Percentiles rank a stretch among this genome's conserved stretches.
Evolutionary conservation across 1,140 invertebrate species (phyloP).

Genomic region (Belonocnema kinseyi): DNA sequence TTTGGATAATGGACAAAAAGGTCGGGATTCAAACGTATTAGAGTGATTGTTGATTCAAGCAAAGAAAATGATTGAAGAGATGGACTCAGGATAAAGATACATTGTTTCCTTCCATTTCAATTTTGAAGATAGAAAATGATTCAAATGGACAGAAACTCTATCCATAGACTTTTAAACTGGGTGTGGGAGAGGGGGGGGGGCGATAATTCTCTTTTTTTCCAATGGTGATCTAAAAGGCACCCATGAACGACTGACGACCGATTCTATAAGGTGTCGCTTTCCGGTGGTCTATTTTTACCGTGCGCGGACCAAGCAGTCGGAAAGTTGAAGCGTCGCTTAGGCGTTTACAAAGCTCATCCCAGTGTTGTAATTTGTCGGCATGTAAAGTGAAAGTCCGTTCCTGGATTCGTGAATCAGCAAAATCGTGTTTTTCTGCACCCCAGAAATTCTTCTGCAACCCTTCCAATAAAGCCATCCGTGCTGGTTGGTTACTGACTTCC

Average conservation of each 20-base stretch:
- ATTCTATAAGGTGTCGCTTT: slow-evolving; percentile 66
- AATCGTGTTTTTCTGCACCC: not conserved
- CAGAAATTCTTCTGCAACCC: not conserved
- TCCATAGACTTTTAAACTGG: too few relatives aligned
- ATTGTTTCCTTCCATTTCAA: too few relatives aligned
- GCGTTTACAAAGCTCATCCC: slow-evolving; percentile 62
- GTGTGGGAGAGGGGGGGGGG: not conserved
- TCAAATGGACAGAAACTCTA: too few relatives aligned
- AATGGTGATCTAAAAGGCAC: slow-evolving; percentile 16
- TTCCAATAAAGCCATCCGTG: not conserved
- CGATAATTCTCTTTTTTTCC: not conserved
- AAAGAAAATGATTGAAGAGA: too few relatives aligned
- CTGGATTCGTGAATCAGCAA: not conserved
- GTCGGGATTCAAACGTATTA: too few relatives aligned
- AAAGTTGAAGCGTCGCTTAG: slow-evolving; percentile 60
- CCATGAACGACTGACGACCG: slow-evolving; percentile 33
- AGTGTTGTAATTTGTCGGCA: slow-evolving; percentile 21
- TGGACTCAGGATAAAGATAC: too few relatives aligned
- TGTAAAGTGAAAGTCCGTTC: slow-evolving; percentile 20
- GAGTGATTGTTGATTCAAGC: too few relatives aligned
- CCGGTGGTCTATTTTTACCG: slow-evolving; percentile 69
- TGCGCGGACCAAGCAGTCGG: slow-evolving; percentile 62
- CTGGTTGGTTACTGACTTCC: not conserved
- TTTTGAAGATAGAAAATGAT: too few relatives aligned
- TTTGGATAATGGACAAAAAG: too few relatives aligned